Conservation (phyloP, 2,797 vertebrate species). For the Gymnopithys bicolor region DNA sequence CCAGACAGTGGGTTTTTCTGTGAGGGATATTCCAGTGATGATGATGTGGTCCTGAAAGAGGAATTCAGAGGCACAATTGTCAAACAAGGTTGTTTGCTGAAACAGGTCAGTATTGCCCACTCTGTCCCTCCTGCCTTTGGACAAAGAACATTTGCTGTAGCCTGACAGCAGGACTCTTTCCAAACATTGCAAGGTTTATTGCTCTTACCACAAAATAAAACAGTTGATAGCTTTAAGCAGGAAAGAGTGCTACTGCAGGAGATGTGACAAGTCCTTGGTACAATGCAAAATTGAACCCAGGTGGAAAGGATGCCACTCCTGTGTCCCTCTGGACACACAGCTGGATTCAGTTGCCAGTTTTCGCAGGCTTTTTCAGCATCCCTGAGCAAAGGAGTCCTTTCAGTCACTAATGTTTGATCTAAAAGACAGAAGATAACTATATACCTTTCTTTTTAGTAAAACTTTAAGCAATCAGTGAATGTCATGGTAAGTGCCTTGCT, state of each 20-base stretch:
- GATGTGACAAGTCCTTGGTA: not conserved
- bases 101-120: constrained; percentile 83
- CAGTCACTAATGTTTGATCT: not conserved
- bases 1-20: constrained; percentile 97
- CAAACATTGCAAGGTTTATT: not conserved
- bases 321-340: not conserved
- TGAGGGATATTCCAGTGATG: constrained; percentile 96
- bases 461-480: not conserved
- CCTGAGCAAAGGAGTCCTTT: not conserved
- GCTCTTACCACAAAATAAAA: not conserved
- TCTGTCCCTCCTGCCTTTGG: not conserved
- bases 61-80: constrained; percentile 93
- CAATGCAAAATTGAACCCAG: not conserved
- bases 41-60: constrained; percentile 89
- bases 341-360: not conserved
- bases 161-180: not conserved
- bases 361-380: not conserved
- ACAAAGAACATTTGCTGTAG: not conserved
- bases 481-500: not conserved
- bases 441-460: not conserved
- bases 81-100: constrained; percentile 95
- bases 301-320: not conserved
- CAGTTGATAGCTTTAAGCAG: not conserved
- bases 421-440: not conserved
- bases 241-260: not conserved